Evolutionary conservation across 2,888 invertebrate genomes (phyloP), one percentile per base, ranked within the genome.

Genomic region (Cheiracanthium punctorium): DNA sequence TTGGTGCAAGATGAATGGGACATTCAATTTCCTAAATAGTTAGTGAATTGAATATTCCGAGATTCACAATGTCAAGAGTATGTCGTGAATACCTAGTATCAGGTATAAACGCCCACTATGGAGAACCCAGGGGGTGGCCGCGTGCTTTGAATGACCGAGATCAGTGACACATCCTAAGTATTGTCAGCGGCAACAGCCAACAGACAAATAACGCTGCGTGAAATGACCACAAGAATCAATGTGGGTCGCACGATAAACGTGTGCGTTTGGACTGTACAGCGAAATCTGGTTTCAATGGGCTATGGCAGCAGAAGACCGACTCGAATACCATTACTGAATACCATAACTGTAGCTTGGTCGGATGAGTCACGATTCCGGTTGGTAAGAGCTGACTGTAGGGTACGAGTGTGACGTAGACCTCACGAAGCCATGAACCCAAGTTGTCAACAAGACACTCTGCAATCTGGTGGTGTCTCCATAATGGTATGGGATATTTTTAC

Each of bases 191-290:
- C 20, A n/a, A 58, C 58, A 24, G 4, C 20, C 12, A 52, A 73
- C 29, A 52, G 29, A 48, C 29, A 32, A n/a, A 2, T 1, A 52
- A 48, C 28, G 14, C 7, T 52, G 1, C 24, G 48, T 58, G 1
- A 74, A 74, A 52, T 74, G n/a, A 58, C 32, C 58, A 58, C 74
- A 43, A n/a, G 28, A n/a, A 52, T 48, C 30, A 74, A 74, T 33
- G 24, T 1, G n/a, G 52, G 52, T n/a, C 4, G 28, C 74, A 74
- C 28, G 24, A 12, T n/a, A 5, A 58, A 28, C 43, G 33, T 74
- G 48, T 24, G 58, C 29, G 30, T 14, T 24, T 12, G 32, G 74
- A 74, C 74, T 20, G 17, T 52, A 32, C 32, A 58, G n/a, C 52
- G 32, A 0, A 43, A 43, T 24, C 33, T 58, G 17, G 10, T 17